Base-by-base conservation (phyloP, 2,797 vertebrate species). In the Crypturellus tataupa region DNA sequence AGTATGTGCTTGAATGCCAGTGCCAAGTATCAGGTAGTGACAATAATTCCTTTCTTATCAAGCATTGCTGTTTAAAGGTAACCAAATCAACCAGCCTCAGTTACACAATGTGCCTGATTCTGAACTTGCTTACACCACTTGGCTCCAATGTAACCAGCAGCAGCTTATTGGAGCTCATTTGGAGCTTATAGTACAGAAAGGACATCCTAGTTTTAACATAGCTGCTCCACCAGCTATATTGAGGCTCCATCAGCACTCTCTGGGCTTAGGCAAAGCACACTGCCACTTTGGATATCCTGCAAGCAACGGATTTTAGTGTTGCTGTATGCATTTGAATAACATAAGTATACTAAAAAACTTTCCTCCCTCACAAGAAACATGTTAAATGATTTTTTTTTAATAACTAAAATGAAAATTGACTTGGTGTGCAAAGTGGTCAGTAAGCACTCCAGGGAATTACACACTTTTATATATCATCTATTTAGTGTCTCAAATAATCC, bases 11-110 rank as follows among this genome's bases (percentile, higher is more conserved):
- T 93, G 53, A 78, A 86, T 87, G 64, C 72, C 51, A 79, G 73
- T 81, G 70, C 73, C 87, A 94, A 79, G 49, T 87, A 86, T 70
- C 62, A 93, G 87, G 40, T 20, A 77, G 20, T 37, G 25, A 23
- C 21, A 95, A 91, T 90, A 85, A 93, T 42, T 90, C 58, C 85
- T 94, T 64, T 80, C 49, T 91, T 72, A 82, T 27, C 62, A 88
- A 56, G 86, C 49, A 29, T 91, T 90, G 84, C 5, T 35, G 69
- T 60, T 64, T 42, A 91, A 87, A 84, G 19, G 33, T 67, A 95
- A 87, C 59, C 27, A 40, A 89, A 67, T 77, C 81, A 67, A 89
- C 81, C 60, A 64, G 44, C 27, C 53, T n/a, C 8, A 88, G 33
- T 44, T 55, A 24, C 42, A 77, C 8, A 64, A n/a, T 6, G 9